Percentiles rank a stretch among this genome's conserved stretches.
These are phyloP conservation scores for Lagodon rhomboides DNA, from an alignment of 2,797 vertebrate genomes.

Conservation along the genomic window DNA sequence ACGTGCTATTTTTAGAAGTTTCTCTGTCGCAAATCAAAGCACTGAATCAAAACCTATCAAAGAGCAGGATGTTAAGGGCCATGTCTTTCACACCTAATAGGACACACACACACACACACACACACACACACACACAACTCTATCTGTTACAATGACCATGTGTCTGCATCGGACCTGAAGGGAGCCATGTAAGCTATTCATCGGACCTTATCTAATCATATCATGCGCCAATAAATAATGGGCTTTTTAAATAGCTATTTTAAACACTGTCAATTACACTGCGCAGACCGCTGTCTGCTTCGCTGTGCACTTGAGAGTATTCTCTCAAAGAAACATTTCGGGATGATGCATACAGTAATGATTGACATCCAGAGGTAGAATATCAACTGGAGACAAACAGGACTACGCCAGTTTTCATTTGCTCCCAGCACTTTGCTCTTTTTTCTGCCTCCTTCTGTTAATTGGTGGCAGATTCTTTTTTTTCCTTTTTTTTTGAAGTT, in stretches of 20 bases:
- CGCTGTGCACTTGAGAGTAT: conserved; percentile 21
- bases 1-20: conserved; percentile 85
- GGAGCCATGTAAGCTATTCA: conserved; percentile 58
- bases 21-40: conserved; percentile 78
- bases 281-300: conserved; percentile 25
- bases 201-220: conserved; percentile 71
- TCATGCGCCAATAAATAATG: conserved; percentile 67
- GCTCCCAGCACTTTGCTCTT: neutral
- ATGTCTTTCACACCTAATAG: conserved; percentile 70
- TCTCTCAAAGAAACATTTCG: conserved; percentile 11
- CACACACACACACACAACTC: conserved; percentile 18
- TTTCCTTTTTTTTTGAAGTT: conserved; percentile 13
- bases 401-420: neutral
- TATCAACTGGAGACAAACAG: conserved; percentile 39
- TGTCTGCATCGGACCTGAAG: conserved; percentile 52
- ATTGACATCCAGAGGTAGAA: conserved; percentile 57
- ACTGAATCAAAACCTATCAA: conserved; percentile 81
- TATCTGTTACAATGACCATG: conserved; percentile 47
- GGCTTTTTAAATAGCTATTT: conserved; percentile 62
- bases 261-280: conserved; percentile 56
- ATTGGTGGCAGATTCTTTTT: conserved; percentile 8
- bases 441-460: neutral
- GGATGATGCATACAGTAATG: conserved; percentile 49
- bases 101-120: conserved; percentile 27
- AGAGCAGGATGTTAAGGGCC: conserved; percentile 73